Base-by-base conservation (phyloP, 2,113 vertebrate species). In the Polypterus bichir region DNA sequence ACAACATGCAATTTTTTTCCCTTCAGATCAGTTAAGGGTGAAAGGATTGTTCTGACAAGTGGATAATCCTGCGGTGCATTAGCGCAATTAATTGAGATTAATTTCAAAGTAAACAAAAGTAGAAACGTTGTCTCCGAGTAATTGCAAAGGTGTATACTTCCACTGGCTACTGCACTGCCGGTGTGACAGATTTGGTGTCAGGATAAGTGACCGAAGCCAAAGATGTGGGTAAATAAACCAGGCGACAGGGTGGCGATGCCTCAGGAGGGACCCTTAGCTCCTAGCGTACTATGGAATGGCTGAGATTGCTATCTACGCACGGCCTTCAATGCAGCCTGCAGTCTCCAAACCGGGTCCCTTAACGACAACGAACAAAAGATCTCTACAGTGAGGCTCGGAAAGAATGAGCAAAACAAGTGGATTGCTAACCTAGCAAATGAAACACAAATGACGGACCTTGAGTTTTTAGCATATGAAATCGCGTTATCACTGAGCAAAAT, bases 201-300 rank as follows among this genome's bases (percentile, higher is more conserved):
- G 78, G 71, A 66, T 82, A 85, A 87, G 83, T 88, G 84, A 76
- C 70, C 72, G 69, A 66, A 62, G 77, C 77, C 69, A 76, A 74
- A 70, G 71, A 74, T 80, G 71, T 81, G 71, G 81, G 82, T 85
- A 85, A 87, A 88, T 79, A 83, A 75, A 73, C 69, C 65, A 84
- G 84, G 84, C 82, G 84, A 88, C 88, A 87, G 77, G 55, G 69
- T 75, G 82, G 81, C 81, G 81, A 78, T 76, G 82, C 81, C 82
- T 79, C 71, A 77, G 83, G 81, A 84, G 75, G 72, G 71, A 62
- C 73, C 69, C 68, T 62, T 67, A 74, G 61, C 74, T 58, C 61
- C 62, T 56, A 48, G 71, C 73, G 70, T 75, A 69, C 73, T 73
- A 69, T 78, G 51, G 6, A 49, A 56, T 57, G 75, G 66, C 70